A percentile compares a stretch with the other conserved stretches of the same genome.
Evolutionary conservation across 2,888 invertebrate species (phyloP).

Genomic region (Sarcophaga rosellei): DNA sequence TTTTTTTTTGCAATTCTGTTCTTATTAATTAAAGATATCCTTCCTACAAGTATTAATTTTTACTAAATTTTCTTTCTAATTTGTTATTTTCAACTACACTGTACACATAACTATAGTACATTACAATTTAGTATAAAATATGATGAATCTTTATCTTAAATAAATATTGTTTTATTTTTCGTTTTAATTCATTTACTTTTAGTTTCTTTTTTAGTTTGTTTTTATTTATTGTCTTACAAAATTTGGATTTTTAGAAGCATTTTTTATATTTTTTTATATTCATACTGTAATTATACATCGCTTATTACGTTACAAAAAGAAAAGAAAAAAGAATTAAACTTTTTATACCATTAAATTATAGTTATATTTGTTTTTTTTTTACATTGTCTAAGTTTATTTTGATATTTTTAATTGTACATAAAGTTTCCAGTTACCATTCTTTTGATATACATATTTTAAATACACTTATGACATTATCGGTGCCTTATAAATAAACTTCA

Average conservation of each 20-base stretch:
- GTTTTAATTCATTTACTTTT: slow-evolving; percentile 37
- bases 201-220: slow-evolving; percentile 37
- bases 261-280: slow-evolving; percentile 11
- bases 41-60: no score
- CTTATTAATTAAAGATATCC: no score
- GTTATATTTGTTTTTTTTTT: slow-evolving; percentile 13
- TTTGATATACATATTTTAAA: slow-evolving; percentile 19
- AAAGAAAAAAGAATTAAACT: neutral
- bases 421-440: slow-evolving; percentile 40
- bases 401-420: slow-evolving; percentile 48
- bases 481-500: neutral
- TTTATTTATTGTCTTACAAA: slow-evolving; percentile 58
- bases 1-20: no score
- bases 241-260: slow-evolving; percentile 15
- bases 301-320: slow-evolving; percentile 28
- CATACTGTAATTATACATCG: neutral
- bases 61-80: slow-evolving; percentile 17
- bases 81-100: slow-evolving; percentile 17
- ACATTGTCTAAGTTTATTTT: slow-evolving; percentile 29
- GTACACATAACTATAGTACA: slow-evolving; percentile 2
- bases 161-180: slow-evolving; percentile 10
- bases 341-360: slow-evolving; percentile 2
- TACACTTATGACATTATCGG: slow-evolving; percentile 3
- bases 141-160: slow-evolving; percentile 29
- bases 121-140: slow-evolving; percentile 32